These are phyloP conservation scores for Apamea sordens DNA, from an alignment of 2,888 invertebrate genomes.

Conservation along the genomic window DNA sequence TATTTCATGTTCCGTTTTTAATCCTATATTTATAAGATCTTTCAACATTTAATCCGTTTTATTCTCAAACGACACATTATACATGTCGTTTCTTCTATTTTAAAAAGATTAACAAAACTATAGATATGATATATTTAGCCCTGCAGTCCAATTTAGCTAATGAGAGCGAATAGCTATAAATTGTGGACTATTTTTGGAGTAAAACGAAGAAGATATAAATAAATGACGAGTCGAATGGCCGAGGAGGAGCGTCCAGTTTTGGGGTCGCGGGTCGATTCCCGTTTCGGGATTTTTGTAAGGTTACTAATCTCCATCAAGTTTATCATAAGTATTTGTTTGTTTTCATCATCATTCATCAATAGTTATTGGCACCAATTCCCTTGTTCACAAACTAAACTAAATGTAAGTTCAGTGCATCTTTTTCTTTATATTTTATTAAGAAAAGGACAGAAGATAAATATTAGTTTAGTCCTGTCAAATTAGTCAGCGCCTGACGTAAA, in stretches of 20 bases:
- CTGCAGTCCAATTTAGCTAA: slow-evolving; percentile 40
- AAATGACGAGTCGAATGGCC: slow-evolving; percentile 26
- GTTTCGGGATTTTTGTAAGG: background rate
- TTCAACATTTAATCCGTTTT: slow-evolving; percentile 35
- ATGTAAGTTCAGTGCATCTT: no score
- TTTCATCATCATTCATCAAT: no score
- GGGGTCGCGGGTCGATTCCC: slow-evolving; percentile 28
- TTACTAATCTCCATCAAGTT: no score
- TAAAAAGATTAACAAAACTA: slow-evolving; percentile 30
- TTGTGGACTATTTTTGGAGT: slow-evolving; percentile 48
- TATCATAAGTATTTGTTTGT: background rate
- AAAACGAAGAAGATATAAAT: slow-evolving; percentile 34
- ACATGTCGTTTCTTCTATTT: slow-evolving; percentile 21
- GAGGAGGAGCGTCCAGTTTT: slow-evolving; percentile 23
- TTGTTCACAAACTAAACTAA: no score
- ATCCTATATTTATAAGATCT: slow-evolving; percentile 17
- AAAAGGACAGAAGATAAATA: no score
- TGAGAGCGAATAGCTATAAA: slow-evolving; percentile 52
- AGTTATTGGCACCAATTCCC: no score
- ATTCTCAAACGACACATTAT: slow-evolving; percentile 39
- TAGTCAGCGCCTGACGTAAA: no score
- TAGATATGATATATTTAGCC: slow-evolving; percentile 41
- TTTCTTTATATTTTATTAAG: no score
- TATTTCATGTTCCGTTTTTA: slow-evolving; percentile 7
- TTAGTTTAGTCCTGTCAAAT: no score